phyloP scores from a whole-genome alignment of 2,888 invertebrate species.

The Platycnemis pennipes region DNA sequence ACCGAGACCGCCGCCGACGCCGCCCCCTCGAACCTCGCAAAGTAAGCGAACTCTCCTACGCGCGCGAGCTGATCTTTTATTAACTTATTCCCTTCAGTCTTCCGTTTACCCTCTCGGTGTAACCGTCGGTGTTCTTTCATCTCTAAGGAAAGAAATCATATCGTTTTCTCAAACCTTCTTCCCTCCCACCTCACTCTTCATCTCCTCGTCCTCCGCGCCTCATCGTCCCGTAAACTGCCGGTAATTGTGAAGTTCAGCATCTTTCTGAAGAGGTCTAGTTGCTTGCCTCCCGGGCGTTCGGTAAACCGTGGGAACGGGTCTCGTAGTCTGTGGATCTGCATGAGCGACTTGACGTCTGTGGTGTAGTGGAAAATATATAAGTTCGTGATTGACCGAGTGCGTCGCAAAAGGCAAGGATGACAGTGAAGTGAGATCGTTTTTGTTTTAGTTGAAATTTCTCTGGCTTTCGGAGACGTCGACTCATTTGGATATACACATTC shows the following conservation, averaged over 20 bases:
- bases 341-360: background rate
- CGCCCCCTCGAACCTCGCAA: background rate
- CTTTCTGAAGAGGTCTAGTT: background rate
- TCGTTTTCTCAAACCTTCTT: background rate
- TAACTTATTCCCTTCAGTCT: too few species aligned
- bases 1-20: background rate
- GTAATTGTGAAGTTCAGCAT: background rate
- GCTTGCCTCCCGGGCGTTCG: background rate
- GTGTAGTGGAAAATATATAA: background rate
- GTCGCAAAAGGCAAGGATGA: constrained; percentile 13
- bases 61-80: background rate
- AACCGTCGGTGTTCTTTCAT: background rate
- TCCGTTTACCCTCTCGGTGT: too few species aligned
- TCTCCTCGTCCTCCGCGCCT: background rate
- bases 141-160: background rate
- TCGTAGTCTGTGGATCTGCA: background rate
- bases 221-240: background rate
- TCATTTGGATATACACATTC: background rate
- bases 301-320: background rate
- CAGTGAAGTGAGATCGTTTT: constrained; percentile 54
- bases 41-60: background rate
- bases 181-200: background rate
- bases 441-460: background rate
- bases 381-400: background rate
- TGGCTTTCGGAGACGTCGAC: too few species aligned